Conservation (phyloP, 2,113 vertebrate species). For the Condylura cristata region DNA sequence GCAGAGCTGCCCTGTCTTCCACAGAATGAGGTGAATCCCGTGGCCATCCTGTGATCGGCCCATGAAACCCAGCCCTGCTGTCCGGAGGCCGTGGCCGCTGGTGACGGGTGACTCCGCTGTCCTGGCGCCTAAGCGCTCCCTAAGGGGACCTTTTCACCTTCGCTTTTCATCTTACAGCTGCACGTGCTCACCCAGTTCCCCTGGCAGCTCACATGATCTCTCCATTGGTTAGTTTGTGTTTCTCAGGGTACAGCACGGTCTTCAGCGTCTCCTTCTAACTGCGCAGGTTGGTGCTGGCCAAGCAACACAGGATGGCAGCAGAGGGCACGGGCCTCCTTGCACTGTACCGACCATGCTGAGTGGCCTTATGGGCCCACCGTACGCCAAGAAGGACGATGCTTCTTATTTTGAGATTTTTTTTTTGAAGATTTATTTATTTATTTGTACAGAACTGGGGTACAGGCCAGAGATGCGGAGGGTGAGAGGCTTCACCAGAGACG, state of each 20-base stretch:
- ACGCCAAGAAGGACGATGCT: neutral
- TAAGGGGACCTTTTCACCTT: too few relatives aligned
- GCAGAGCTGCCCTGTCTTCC: neutral
- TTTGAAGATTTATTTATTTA: too few relatives aligned
- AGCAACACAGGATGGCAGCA: neutral
- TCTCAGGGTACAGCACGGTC: neutral
- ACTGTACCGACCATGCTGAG: neutral
- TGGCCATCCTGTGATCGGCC: neutral
- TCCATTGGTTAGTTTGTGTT: neutral
- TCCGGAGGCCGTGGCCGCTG: neutral
- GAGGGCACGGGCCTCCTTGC: neutral
- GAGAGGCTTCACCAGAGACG: too few relatives aligned
- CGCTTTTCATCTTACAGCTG: too few relatives aligned
- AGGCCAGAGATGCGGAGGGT: too few relatives aligned
- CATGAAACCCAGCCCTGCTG: neutral
- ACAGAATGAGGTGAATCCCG: neutral
- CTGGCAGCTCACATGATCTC: neutral
- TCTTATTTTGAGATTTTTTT: neutral
- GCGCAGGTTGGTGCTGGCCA: neutral
- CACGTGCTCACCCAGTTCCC: neutral
- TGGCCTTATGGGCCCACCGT: neutral
- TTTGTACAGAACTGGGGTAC: too few relatives aligned
- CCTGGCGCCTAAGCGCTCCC: too few relatives aligned
- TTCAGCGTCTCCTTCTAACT: neutral
- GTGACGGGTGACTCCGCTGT: neutral